Base-by-base conservation (phyloP, 2,888 invertebrate species). In the Andrena praecox region DNA sequence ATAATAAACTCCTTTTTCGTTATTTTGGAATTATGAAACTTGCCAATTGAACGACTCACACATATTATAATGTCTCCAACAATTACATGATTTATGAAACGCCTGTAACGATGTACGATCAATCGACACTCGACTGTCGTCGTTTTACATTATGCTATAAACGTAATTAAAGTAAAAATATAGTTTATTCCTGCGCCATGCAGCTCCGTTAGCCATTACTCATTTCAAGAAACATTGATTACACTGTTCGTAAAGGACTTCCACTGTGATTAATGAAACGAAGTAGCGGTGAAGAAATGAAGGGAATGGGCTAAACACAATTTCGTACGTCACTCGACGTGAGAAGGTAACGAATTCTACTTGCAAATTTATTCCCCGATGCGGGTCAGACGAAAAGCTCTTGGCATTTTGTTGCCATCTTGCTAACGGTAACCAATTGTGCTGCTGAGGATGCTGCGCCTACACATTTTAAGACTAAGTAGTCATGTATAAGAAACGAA, bases 141-240 rank as follows among this genome's bases (percentile, higher is more conserved):
- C 42, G 12, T 42, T 42, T 42, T 42, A 62, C 73, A 52, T 59
- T 64, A 56, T 20, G n/a, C 12, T 35, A 27, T 16, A 24, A 31
- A 48, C 27, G 69, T 52, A 86, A 85, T 85, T 86, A 79, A 76
- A 83, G 62, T 70, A 63, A 71, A 83, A 85, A 74, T 79, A 68
- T 69, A 42, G 20, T 24, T 75, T 77, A 73, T 76, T 83, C 68
- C 29, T 42, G 12, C 42, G 31, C 52, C 42, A 2, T 33, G 29
- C 56, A 48, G 24, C 29, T 12, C 63, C 52, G 33, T 16, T 24
- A 66, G 77, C 85, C 78, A 87, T 84, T 86, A 87, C 71, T 86
- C 78, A 84, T 87, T 86, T 84, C 77, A 56, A 72, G 75, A 73
- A 86, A 87, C 86, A 81, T 81, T 87, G 87, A 87, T 84, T 87